phyloP scores from a whole-genome alignment of 1,140 invertebrate genomes.

The Antheraea pernyi region DNA sequence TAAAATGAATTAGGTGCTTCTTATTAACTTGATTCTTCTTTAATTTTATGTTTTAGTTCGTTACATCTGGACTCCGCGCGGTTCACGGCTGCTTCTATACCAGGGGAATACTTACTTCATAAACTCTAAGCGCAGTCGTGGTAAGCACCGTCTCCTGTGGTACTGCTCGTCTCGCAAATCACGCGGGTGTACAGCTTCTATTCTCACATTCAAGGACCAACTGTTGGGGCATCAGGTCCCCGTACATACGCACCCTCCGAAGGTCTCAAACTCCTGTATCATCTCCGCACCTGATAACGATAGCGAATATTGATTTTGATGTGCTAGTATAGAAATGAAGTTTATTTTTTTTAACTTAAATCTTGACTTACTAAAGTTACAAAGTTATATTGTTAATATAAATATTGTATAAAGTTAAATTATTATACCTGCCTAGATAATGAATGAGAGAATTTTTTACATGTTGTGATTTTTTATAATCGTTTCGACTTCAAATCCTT shows the following conservation, averaged over 20 bases:
- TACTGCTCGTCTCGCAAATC: slow-evolving; percentile 63
- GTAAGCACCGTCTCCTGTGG: slow-evolving; percentile 49
- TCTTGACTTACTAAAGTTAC: too few relatives aligned
- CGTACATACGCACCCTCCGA: slow-evolving; percentile 57
- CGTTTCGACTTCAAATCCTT: too few relatives aligned
- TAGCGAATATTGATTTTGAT: neutral
- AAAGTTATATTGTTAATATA: neutral
- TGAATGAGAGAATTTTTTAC: neutral
- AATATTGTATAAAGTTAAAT: neutral
- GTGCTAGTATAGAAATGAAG: neutral
- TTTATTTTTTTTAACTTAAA: neutral
- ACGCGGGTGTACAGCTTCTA: slow-evolving; percentile 49
- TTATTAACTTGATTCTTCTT: slow-evolving; percentile 9
- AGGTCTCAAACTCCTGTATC: slow-evolving; percentile 31
- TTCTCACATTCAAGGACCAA: slow-evolving; percentile 49
- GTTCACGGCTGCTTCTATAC: slow-evolving; percentile 52
- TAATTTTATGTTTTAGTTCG: slow-evolving; percentile 30
- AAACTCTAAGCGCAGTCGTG: slow-evolving; percentile 48
- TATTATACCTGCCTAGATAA: neutral
- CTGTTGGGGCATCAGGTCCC: slow-evolving; percentile 46
- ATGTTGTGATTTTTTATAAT: neutral
- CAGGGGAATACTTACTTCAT: slow-evolving; percentile 61
- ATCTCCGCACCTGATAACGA: neutral
- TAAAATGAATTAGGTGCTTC: neutral
- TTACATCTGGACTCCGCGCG: slow-evolving; percentile 48